Evolutionary conservation across 2,888 invertebrate genomes (phyloP).

Genomic region (Hypolimnas misippus): DNA sequence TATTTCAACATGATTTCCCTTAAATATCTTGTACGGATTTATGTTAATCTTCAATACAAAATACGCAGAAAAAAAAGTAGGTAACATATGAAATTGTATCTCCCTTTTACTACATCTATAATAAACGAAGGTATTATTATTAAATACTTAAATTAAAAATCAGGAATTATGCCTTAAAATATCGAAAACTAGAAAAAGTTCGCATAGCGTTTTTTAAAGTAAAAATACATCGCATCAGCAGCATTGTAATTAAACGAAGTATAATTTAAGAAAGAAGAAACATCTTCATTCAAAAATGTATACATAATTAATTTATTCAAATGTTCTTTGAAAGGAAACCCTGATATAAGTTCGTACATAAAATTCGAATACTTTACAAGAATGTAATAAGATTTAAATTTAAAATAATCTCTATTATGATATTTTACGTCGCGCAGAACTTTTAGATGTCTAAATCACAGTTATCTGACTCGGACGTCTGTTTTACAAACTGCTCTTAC

Average conservation of each 20-base stretch:
- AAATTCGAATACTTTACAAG: not conserved
- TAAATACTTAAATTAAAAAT: too few relatives aligned
- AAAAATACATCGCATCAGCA: slow-evolving; percentile 13
- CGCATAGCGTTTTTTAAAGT: slow-evolving; percentile 10
- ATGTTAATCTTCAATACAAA: too few relatives aligned
- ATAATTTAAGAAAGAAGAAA: not conserved
- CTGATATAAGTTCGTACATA: not conserved
- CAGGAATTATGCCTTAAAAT: too few relatives aligned
- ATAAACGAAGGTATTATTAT: too few relatives aligned
- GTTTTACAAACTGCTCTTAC: slow-evolving; percentile 4
- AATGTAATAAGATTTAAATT: not conserved
- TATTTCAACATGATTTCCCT: too few relatives aligned
- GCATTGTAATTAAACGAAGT: not conserved
- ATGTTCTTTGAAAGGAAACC: not conserved
- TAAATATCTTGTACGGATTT: too few relatives aligned
- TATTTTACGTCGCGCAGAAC: slow-evolving; percentile 8
- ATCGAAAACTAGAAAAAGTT: slow-evolving; percentile 1
- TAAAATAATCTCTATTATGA: slow-evolving; percentile 3
- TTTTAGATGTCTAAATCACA: slow-evolving; percentile 13
- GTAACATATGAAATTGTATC: too few relatives aligned
- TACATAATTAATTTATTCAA: not conserved
- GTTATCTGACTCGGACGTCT: slow-evolving; percentile 4
- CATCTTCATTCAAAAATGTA: not conserved
- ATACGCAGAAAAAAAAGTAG: too few relatives aligned
- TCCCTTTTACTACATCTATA: too few relatives aligned